Evolutionary conservation across 2,113 vertebrate genomes (phyloP).

Genomic region (Tragelaphus buxtoni): DNA sequence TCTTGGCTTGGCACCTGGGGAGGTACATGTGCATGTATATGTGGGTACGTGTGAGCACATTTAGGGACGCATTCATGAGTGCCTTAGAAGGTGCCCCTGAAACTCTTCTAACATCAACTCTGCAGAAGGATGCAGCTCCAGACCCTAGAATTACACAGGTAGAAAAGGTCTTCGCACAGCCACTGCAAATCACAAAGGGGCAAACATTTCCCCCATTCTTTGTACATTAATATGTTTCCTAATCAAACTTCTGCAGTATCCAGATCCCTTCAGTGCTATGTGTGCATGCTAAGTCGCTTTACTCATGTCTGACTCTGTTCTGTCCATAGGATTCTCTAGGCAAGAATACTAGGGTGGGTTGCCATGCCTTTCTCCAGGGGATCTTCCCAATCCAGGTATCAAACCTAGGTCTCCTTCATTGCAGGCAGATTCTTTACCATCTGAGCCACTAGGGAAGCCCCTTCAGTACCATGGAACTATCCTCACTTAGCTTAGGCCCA

Average conservation of each 20-base stretch:
- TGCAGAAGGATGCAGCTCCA: background rate
- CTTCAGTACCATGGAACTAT: background rate
- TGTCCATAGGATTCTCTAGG: background rate
- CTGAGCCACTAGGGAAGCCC: background rate
- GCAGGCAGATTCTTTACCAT: background rate
- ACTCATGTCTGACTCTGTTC: background rate
- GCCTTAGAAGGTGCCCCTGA: background rate
- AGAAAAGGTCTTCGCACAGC: background rate
- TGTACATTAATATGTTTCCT: background rate
- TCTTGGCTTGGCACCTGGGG: background rate
- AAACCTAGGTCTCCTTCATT: background rate
- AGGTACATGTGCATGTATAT: background rate
- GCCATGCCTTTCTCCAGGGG: background rate
- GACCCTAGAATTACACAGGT: background rate
- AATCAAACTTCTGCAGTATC: background rate
- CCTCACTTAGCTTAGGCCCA: background rate
- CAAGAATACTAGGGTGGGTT: background rate
- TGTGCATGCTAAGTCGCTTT: background rate
- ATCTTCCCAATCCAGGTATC: background rate
- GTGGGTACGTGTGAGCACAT: background rate
- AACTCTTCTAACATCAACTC: background rate
- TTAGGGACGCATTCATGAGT: background rate
- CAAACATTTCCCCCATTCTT: background rate
- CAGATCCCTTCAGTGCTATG: background rate
- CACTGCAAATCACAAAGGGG: background rate